phyloP scores from a whole-genome alignment of 1,140 invertebrate species.

The Penaeus chinensis region DNA sequence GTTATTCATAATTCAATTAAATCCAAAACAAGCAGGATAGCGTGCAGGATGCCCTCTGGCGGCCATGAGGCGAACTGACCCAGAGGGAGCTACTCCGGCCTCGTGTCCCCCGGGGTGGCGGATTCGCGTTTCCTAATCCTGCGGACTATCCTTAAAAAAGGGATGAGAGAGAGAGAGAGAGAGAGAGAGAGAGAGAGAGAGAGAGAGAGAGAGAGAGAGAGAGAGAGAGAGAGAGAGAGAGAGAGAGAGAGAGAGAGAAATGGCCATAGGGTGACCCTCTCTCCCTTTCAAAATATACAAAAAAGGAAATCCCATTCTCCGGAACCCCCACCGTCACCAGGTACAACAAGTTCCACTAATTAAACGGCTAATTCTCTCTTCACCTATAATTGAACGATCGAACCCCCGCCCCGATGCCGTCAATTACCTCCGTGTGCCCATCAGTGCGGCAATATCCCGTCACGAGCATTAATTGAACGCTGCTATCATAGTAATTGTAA shows the following conservation, averaged over 20 bases:
- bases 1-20: too few species aligned
- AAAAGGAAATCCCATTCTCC: not conserved
- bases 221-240: too few species aligned
- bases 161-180: too few species aligned
- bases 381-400: slow-evolving; percentile 53
- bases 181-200: too few species aligned
- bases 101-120: too few species aligned
- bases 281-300: not conserved
- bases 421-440: slow-evolving; percentile 28
- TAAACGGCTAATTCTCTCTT: slow-evolving; percentile 51
- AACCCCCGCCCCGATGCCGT: slow-evolving; percentile 43
- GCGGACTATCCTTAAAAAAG: too few species aligned
- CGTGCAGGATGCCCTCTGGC: too few species aligned
- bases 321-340: not conserved
- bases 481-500: slow-evolving; percentile 45
- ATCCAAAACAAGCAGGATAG: too few species aligned
- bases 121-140: too few species aligned
- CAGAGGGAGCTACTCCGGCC: too few species aligned
- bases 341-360: slow-evolving; percentile 24
- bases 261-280: not conserved
- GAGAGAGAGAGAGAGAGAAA: slow-evolving; percentile 19
- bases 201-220: too few species aligned
- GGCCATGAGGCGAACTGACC: too few species aligned
- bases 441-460: slow-evolving; percentile 27
- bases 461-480: slow-evolving; percentile 42